Base-by-base conservation (phyloP, 2,888 invertebrate genomes). In the Aspidiotus rigidus region DNA sequence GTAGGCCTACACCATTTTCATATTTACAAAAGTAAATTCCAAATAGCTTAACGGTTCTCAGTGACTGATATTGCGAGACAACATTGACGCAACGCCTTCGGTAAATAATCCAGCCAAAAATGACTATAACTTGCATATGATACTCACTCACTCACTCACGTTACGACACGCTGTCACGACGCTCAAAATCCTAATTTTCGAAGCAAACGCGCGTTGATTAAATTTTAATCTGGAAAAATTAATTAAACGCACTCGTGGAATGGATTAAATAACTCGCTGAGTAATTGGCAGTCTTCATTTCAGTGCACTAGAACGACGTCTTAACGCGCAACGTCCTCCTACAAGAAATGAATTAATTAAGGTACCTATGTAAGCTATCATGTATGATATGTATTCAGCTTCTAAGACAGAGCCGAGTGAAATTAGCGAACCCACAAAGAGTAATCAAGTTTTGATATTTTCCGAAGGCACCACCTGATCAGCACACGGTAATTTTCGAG, bases 271-370 rank as follows among this genome's bases (percentile, higher is more conserved):
- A n/a, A n/a, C 49, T 49, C 49, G 49, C 28, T 28, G n/a, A 49
- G 49, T 49, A 49, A 49, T 49, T 49, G 49, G n/a, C n/a, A 11
- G 49, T 49, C 49, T 49, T 13, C 49, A 49, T 49, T 28, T 28
- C 28, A 3, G 28, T 28, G 28, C 28, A 28, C 28, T 49, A n/a
- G n/a, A 49, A 49, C 49, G 49, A 49, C 49, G 49, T 28, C 28
- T 28, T 28, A 28, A 28, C 28, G 28, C 28, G 28, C 28, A 28
- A 28, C 28, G 28, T 49, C 49, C 49, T 11, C 49, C 49, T 49
- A 49, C n/a, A 13, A 49, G n/a, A 49, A 49, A 49, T 49, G 49
- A 49, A 49, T 49, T 49, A 49, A 49, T 49, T 49, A 49, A 49
- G 11, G 49, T 49, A n/a, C 49, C 49, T 28, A 28, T 28, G 28